These are phyloP conservation scores for Drosophila setosimentum DNA, from an alignment of 2,888 invertebrate species.

Conservation along the genomic window DNA sequence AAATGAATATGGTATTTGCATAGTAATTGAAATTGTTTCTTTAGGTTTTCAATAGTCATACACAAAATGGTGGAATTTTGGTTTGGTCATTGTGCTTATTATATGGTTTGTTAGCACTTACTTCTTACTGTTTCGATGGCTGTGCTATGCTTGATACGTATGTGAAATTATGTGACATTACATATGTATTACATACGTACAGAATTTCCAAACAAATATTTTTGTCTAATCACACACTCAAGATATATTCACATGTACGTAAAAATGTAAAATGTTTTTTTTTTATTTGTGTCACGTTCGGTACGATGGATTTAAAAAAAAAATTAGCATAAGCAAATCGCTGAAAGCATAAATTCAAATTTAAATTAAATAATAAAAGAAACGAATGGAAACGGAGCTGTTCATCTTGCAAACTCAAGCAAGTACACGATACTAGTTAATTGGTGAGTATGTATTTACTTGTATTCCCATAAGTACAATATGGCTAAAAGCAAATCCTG, in stretches of 20 bases:
- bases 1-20: neutral
- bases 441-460: conserved; percentile 31
- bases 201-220: neutral
- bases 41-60: neutral
- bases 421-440: conserved; percentile 11
- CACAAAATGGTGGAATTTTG: neutral
- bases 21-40: neutral
- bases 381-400: conserved; percentile 5
- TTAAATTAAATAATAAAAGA: neutral
- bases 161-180: neutral
- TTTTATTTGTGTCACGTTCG: conserved; percentile 1
- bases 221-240: neutral
- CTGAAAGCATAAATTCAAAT: neutral
- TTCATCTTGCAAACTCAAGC: neutral
- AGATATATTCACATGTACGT: neutral
- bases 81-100: neutral
- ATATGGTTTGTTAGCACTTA: neutral
- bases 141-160: neutral
- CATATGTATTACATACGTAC: neutral
- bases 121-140: neutral
- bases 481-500: neutral
- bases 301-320: conserved; percentile 7
- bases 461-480: neutral
- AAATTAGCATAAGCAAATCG: neutral
- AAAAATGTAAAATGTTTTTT: neutral